Conservation (phyloP, 1,140 invertebrate species). For the Oscheius sp. region DNA sequence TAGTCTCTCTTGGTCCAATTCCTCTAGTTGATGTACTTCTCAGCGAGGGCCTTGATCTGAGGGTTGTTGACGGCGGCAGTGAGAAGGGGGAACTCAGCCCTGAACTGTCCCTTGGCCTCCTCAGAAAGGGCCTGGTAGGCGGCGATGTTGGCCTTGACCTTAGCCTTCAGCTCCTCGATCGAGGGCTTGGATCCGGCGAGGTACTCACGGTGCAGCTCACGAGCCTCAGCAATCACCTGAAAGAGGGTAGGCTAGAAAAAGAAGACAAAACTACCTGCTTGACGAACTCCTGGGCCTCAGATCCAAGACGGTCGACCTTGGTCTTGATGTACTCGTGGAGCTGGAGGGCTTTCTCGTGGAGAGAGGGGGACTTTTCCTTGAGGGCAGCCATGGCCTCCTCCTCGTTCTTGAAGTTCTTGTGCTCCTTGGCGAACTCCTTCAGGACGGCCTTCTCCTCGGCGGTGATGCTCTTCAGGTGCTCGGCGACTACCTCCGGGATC, state of each 20-base stretch:
- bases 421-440: constrained; percentile 32
- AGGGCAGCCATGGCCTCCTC: constrained; percentile 25
- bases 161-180: constrained; percentile 21
- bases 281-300: constrained; percentile 33
- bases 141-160: constrained; percentile 25
- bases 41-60: constrained; percentile 52
- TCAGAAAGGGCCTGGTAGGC: constrained; percentile 36
- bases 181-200: constrained; percentile 26
- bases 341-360: constrained; percentile 30
- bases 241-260: not conserved
- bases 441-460: constrained; percentile 35
- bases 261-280: constrained; percentile 15
- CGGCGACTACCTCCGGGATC: constrained; percentile 35
- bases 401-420: constrained; percentile 42
- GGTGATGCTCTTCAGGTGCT: constrained; percentile 38
- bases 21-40: constrained; percentile 38
- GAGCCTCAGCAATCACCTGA: constrained; percentile 23
- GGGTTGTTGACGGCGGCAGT: constrained; percentile 31
- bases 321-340: constrained; percentile 29
- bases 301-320: constrained; percentile 31
- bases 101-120: constrained; percentile 34
- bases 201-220: constrained; percentile 23
- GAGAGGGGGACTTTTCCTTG: constrained; percentile 37
- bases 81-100: constrained; percentile 33
- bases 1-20: no score